Evolutionary conservation across 2,113 vertebrate genomes (phyloP).

Genomic region (Tenrec ecaudatus): DNA sequence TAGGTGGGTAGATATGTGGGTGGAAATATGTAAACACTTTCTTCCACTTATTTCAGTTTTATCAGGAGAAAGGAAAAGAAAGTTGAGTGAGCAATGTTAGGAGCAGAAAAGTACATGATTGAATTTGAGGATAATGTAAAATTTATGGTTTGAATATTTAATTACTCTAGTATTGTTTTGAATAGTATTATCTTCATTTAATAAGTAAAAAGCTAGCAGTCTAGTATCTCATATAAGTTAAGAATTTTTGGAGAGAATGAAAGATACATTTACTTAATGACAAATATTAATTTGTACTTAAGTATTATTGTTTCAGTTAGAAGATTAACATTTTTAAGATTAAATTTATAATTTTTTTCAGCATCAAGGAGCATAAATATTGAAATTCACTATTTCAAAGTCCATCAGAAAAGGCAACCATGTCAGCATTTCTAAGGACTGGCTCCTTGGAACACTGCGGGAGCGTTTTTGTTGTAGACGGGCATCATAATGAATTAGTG

Average conservation of each 20-base stretch:
- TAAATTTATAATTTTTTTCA: not conserved
- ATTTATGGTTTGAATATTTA: conserved; percentile 19
- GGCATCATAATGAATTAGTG: conserved; percentile 64
- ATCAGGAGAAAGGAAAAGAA: not conserved
- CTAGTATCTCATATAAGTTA: not conserved
- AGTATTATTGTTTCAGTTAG: not conserved
- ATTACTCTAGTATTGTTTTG: not conserved
- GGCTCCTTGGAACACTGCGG: conserved; percentile 4
- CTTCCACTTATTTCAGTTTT: not conserved
- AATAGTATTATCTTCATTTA: not conserved
- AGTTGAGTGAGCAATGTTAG: not conserved
- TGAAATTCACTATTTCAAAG: conserved; percentile 24
- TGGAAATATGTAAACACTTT: not conserved
- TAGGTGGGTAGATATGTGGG: not conserved
- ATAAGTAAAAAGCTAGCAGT: not conserved
- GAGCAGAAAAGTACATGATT: not conserved
- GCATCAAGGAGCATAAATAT: not conserved
- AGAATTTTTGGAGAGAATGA: not conserved
- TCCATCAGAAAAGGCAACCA: not conserved
- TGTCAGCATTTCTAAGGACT: conserved; percentile 11
- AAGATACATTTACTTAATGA: not conserved
- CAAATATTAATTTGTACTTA: not conserved
- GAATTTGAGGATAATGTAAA: not conserved
- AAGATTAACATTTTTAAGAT: conserved; percentile 16
- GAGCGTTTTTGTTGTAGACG: conserved; percentile 46